Percentiles rank a stretch among this genome's conserved stretches.
These are phyloP conservation scores for Junco hyemalis DNA, from an alignment of 2,113 vertebrate species.

Conservation along the genomic window DNA sequence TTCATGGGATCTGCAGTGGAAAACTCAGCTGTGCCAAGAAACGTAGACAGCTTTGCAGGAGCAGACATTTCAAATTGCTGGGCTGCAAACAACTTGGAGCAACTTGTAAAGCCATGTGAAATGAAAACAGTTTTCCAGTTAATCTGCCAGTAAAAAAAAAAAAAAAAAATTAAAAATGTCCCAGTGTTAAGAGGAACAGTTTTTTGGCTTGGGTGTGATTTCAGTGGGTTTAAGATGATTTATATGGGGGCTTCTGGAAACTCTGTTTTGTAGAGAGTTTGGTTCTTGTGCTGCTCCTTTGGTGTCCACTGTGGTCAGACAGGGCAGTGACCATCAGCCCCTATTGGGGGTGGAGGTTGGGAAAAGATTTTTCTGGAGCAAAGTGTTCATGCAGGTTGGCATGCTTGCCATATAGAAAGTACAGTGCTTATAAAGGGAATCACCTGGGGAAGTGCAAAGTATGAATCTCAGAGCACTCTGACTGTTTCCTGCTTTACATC, in stretches of 20 bases:
- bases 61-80: constrained; percentile 21
- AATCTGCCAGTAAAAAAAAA: neutral
- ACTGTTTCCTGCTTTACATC: neutral
- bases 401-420: neutral
- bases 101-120: constrained; percentile 10
- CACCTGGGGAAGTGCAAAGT: neutral
- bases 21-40: constrained; percentile 28
- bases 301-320: neutral
- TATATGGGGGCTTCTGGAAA: neutral
- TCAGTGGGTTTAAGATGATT: neutral
- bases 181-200: neutral
- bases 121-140: constrained; percentile 4
- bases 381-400: rapidly evolving
- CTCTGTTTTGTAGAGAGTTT: neutral
- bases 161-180: neutral
- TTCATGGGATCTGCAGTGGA: neutral
- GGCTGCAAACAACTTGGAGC: neutral
- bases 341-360: rapidly evolving
- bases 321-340: neutral
- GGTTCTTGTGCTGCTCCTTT: neutral
- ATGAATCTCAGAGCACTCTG: neutral
- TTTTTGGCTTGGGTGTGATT: neutral
- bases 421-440: neutral
- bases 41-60: constrained; percentile 27
- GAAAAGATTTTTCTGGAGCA: neutral